Base-by-base conservation (phyloP, 2,113 vertebrate genomes). In the Saguinus imperator region DNA sequence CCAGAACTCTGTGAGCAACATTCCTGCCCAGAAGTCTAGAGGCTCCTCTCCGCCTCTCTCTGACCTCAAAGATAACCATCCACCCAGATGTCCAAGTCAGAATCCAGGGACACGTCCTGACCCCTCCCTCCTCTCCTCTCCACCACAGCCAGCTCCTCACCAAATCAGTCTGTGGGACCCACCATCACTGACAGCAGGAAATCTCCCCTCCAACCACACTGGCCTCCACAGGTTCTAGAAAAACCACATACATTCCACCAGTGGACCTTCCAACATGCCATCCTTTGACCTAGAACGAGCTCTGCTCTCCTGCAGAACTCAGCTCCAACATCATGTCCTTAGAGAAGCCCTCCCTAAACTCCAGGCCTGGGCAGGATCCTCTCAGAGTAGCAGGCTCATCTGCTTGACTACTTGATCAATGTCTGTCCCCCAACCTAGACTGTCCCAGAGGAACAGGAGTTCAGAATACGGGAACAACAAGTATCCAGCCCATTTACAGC, bases 311-410 rank as follows among this genome's bases (percentile, higher is more conserved):
- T 3, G 14, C 27, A 58, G 70, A 29, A 37, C 27, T 37, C 77
- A 35, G 18, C 0, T 1, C 43, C 4, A 35, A 0, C 10, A 6
- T 14, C 25, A 2, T 1, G 5, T 23, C 32, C 84, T 81, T 50
- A 7, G 61, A 80, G 43, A 83, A 27, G 37, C 20, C 81, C 45
- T 32, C 72, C 43, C 81, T 64, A 58, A 48, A 43, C 43, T 11
- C 40, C 79, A 52, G 68, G 29, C 45, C 0, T 8, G 43, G 81
- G 52, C n/a, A 9, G 13, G 10, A 0, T 4, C 72, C 50, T 81
- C 83, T 48, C 66, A 9, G 55, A 52, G 55, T 64, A 37, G 48
- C 8, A n/a, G 61, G 61, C 61, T 64, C 27, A 64, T 64, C 61
- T 64, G 12, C 13, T 12, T 64, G 90, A 55, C 80, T 48, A 16